Percentiles rank a stretch among this genome's conserved stretches.
Conservation (phyloP, 1,140 invertebrate species). For the Aphelinus certus region DNA sequence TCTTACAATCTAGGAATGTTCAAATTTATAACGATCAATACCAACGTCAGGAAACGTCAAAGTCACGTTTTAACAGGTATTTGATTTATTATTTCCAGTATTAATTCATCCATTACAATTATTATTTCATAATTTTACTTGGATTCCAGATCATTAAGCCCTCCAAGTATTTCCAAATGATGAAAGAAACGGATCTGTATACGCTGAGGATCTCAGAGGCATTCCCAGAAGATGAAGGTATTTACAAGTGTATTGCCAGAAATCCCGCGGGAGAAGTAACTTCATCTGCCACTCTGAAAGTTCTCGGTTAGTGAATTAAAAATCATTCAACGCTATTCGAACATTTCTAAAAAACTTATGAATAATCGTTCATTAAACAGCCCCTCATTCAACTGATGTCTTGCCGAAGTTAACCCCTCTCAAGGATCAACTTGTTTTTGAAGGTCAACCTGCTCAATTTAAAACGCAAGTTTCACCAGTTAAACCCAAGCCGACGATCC, state of each 20-base stretch:
- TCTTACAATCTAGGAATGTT: too few species aligned
- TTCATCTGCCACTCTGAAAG: conserved; percentile 80
- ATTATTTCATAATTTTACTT: conserved; percentile 17
- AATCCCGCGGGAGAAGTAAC: conserved; percentile 85
- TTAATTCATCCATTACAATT: conserved; percentile 15
- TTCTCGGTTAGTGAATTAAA: conserved; percentile 65
- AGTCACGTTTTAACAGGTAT: too few species aligned
- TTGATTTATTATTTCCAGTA: not conserved
- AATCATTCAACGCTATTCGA: not conserved
- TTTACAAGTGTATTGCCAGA: conserved; percentile 88
- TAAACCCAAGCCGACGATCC: conserved; percentile 83
- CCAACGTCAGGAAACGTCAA: too few species aligned
- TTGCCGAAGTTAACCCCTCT: conserved; percentile 81
- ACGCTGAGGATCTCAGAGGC: conserved; percentile 89
- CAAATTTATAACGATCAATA: too few species aligned
- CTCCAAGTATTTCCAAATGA: conserved; percentile 97
- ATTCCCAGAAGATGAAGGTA: conserved; percentile 94
- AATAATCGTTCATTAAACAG: conserved; percentile 56
- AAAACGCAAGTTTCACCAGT: conserved; percentile 81
- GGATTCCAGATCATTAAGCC: conserved; percentile 81
- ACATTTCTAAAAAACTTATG: not conserved
- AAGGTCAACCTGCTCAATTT: conserved; percentile 89
- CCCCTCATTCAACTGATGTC: conserved; percentile 80
- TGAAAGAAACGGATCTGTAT: conserved; percentile 84
- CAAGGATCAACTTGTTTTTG: conserved; percentile 83